Conservation (phyloP, 2,797 vertebrate genomes). For the Propithecus deckenii region DNA sequence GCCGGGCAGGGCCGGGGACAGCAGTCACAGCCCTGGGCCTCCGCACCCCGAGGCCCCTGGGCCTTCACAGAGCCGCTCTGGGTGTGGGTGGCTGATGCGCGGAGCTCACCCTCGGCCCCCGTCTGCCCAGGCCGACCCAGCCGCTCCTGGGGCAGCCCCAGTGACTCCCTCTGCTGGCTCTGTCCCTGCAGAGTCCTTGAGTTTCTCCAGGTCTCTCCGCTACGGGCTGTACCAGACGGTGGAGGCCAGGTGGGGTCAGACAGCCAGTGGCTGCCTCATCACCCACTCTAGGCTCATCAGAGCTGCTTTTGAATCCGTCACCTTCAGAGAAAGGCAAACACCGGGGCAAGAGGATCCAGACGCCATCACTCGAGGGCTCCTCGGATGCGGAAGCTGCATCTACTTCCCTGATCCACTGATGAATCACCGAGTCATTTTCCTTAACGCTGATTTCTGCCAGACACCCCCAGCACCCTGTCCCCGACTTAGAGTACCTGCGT, state of each 20-base stretch:
- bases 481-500: neutral
- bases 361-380: neutral
- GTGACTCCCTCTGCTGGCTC: rapidly evolving
- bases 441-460: neutral
- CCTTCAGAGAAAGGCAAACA: neutral
- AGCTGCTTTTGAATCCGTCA: neutral
- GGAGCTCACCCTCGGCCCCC: neutral
- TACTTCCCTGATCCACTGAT: neutral
- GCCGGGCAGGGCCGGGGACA: neutral
- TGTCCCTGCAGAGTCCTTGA: neutral
- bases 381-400: rapidly evolving
- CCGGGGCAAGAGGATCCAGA: neutral
- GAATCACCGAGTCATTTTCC: neutral
- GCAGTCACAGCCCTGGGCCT: neutral
- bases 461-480: neutral
- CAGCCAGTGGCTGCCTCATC: neutral
- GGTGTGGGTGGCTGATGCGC: rapidly evolving
- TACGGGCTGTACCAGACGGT: neutral
- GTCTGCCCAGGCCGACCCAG: rapidly evolving
- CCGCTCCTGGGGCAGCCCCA: neutral
- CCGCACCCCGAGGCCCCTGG: rapidly evolving
- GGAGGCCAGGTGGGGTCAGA: neutral
- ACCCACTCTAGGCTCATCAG: neutral
- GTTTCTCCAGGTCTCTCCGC: neutral
- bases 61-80: neutral